These are phyloP conservation scores for Meliscaeva auricollis DNA, from an alignment of 2,888 invertebrate species.

Conservation along the genomic window DNA sequence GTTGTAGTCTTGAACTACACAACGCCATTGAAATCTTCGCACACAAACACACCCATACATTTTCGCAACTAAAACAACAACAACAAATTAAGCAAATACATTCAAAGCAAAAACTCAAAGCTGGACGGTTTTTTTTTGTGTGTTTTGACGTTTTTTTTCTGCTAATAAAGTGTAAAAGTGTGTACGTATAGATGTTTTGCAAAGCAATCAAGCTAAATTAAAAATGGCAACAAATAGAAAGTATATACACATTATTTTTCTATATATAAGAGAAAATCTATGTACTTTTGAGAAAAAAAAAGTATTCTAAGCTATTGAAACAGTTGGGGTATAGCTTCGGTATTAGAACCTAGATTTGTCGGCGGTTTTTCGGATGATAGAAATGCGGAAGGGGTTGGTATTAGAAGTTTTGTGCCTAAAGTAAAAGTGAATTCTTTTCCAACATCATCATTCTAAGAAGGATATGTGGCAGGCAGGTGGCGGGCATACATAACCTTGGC, in stretches of 20 bases:
- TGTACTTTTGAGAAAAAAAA: constrained; percentile 11
- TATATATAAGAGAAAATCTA: constrained; percentile 9
- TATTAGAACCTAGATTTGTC: constrained; percentile 45
- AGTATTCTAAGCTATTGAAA: constrained; percentile 41
- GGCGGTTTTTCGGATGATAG: constrained; percentile 8
- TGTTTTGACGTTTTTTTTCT: not conserved
- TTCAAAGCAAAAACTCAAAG: constrained; percentile 42
- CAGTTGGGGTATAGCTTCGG: constrained; percentile 35
- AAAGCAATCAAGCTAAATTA: constrained; percentile 64
- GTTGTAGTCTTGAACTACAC: constrained; percentile 82
- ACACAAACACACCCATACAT: constrained; percentile 36
- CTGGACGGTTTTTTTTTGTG: constrained; percentile 56
- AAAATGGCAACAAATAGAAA: constrained; percentile 61
- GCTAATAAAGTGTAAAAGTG: constrained; percentile 36
- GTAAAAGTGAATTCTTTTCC: constrained; percentile 76
- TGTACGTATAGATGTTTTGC: constrained; percentile 32
- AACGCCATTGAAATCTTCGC: constrained; percentile 79
- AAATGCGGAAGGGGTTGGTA: constrained; percentile 37
- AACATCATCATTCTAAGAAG: constrained; percentile 20
- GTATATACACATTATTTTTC: constrained; percentile 16
- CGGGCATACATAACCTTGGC: constrained; percentile 59
- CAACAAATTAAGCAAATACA: constrained; percentile 35
- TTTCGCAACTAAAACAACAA: not conserved
- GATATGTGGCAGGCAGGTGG: constrained; percentile 36
- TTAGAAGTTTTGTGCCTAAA: constrained; percentile 60